These are phyloP conservation scores for Drosophila putrida DNA, from an alignment of 2,888 invertebrate species.

Conservation along the genomic window DNA sequence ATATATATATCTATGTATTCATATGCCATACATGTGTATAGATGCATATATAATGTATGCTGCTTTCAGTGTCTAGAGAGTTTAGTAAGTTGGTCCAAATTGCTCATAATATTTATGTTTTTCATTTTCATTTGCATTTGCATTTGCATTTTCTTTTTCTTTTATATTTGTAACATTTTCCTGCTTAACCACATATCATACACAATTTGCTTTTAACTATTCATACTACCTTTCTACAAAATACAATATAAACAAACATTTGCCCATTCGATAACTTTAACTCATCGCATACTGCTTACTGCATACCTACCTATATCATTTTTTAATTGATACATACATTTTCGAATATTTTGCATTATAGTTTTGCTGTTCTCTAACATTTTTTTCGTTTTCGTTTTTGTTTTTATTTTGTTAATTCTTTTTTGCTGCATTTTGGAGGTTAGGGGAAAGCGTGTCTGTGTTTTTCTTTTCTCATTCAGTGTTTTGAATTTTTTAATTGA, in stretches of 20 bases:
- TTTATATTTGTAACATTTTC: constrained; percentile 18
- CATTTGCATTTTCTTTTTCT: constrained; percentile 12
- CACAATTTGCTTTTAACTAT: constrained; percentile 31
- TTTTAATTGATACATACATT: constrained; percentile 5
- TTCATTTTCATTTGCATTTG: constrained; percentile 5
- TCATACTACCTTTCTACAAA: constrained; percentile 17
- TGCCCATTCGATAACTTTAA: constrained; percentile 14
- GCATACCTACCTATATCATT: constrained; percentile 16
- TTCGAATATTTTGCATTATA: too few species aligned
- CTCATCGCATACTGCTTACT: not conserved
- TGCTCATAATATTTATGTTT: constrained; percentile 39
- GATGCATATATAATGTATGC: constrained; percentile 18
- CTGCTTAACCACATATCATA: constrained; percentile 37
- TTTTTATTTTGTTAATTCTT: not conserved
- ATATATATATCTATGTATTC: constrained; percentile 13
- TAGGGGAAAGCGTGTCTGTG: constrained; percentile 42
- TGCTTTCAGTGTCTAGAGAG: constrained; percentile 28
- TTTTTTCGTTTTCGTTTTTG: not conserved
- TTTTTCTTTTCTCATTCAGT: constrained; percentile 4
- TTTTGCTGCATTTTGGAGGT: constrained; percentile 30
- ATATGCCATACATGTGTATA: constrained; percentile 5
- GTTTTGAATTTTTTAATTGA: constrained; percentile 62
- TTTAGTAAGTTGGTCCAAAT: constrained; percentile 73
- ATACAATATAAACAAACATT: constrained; percentile 23
- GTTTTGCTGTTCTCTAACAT: constrained; percentile 6